These are phyloP conservation scores for Ylistrum balloti DNA, from an alignment of 1,140 invertebrate genomes.

Conservation along the genomic window DNA sequence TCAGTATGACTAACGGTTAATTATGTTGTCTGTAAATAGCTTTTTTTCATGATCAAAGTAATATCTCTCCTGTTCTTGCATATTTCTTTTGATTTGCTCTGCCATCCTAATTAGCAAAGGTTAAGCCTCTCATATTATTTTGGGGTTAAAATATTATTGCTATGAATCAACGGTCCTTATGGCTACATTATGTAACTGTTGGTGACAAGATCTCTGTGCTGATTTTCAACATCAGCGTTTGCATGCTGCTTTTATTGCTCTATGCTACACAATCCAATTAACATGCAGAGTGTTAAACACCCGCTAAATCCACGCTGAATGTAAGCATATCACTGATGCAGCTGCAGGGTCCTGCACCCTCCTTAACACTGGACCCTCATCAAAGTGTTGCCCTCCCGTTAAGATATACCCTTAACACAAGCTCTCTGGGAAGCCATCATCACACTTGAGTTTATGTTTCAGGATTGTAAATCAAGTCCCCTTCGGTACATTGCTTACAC, in stretches of 20 bases:
- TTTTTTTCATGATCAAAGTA: constrained; percentile 1
- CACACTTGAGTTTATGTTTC: constrained; percentile 15
- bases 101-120: background rate
- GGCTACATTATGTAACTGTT: background rate
- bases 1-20: background rate
- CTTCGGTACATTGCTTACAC: constrained; percentile 22
- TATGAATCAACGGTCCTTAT: background rate
- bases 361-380: background rate
- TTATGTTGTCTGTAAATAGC: background rate
- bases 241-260: background rate
- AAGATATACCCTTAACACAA: background rate
- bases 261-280: background rate
- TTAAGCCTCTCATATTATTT: constrained; percentile 12
- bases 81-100: constrained; percentile 40
- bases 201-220: background rate
- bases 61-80: background rate
- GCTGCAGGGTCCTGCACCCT: background rate
- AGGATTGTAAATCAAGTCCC: background rate
- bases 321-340: background rate
- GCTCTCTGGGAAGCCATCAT: constrained; percentile 24
- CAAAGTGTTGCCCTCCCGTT: background rate
- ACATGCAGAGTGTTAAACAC: constrained; percentile 12
- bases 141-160: constrained; percentile 17
- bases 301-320: background rate
- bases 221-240: background rate